These are phyloP conservation scores for Onthophagus sagittarius DNA, from an alignment of 2,888 invertebrate genomes.

Conservation along the genomic window DNA sequence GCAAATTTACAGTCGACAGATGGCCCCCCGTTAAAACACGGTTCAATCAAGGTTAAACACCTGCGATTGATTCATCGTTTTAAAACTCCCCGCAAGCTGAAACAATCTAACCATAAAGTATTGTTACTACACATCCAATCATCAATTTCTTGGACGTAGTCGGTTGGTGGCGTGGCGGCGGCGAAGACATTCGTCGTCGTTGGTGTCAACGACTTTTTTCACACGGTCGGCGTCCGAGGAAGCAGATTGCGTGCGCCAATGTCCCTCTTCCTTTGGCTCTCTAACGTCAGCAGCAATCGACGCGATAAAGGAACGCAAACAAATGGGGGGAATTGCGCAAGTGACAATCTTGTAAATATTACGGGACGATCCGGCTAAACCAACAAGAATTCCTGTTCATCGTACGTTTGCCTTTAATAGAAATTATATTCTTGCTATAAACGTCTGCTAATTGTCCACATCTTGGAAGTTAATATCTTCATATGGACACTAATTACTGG, in stretches of 20 bases:
- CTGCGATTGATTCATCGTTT: background rate
- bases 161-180: background rate
- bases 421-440: background rate
- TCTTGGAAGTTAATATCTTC: background rate
- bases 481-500: background rate
- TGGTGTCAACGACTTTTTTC: slow-evolving; percentile 8
- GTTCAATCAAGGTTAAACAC: background rate
- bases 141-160: background rate
- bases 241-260: background rate
- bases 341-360: background rate
- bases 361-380: background rate
- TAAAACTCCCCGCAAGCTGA: background rate
- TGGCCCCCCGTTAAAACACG: background rate
- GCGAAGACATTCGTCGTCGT: slow-evolving; percentile 10
- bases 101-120: background rate
- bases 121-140: background rate
- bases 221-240: background rate
- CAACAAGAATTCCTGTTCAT: background rate
- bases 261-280: background rate
- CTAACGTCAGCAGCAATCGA: background rate
- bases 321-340: background rate
- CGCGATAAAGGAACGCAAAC: background rate
- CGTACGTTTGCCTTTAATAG: background rate
- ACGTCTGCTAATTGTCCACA: background rate
- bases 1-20: background rate